Evolutionary conservation across 1,140 invertebrate genomes (phyloP).

Genomic region (Frieseomelitta varia): DNA sequence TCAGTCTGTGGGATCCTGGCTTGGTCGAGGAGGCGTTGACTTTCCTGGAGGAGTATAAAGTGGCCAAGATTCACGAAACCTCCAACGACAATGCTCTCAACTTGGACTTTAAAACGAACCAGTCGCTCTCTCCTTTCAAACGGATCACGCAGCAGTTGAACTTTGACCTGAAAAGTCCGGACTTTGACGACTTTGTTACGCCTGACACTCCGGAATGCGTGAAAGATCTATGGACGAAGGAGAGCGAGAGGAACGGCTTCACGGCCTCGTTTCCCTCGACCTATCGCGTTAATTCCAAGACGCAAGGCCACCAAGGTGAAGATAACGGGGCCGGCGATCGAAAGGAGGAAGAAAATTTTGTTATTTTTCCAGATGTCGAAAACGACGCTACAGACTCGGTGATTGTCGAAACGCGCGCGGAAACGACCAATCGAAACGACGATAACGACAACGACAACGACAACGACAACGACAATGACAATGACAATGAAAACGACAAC

Average conservation of each 20-base stretch:
- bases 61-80: conserved; percentile 80
- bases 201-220: conserved; percentile 85
- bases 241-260: conserved; percentile 71
- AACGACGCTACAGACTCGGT: conserved; percentile 70
- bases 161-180: conserved; percentile 87
- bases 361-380: conserved; percentile 79
- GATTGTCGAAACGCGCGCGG: neutral
- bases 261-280: conserved; percentile 55
- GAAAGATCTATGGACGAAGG: conserved; percentile 84
- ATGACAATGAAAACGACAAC: neutral
- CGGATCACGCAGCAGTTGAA: conserved; percentile 89
- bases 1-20: conserved; percentile 91
- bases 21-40: conserved; percentile 92
- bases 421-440: neutral
- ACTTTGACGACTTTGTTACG: conserved; percentile 88
- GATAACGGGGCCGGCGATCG: neutral
- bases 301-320: no score
- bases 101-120: conserved; percentile 73
- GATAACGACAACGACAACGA: conserved; percentile 56
- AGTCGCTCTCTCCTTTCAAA: conserved; percentile 88
- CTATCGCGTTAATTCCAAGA: neutral
- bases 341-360: conserved; percentile 76
- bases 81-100: conserved; percentile 71
- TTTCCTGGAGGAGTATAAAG: conserved; percentile 90
- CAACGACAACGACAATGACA: conserved; percentile 36